Percentiles rank a stretch among this genome's conserved stretches.
Evolutionary conservation across 2,113 vertebrate genomes (phyloP).

Genomic region (Nerophis lumbriciformis): DNA sequence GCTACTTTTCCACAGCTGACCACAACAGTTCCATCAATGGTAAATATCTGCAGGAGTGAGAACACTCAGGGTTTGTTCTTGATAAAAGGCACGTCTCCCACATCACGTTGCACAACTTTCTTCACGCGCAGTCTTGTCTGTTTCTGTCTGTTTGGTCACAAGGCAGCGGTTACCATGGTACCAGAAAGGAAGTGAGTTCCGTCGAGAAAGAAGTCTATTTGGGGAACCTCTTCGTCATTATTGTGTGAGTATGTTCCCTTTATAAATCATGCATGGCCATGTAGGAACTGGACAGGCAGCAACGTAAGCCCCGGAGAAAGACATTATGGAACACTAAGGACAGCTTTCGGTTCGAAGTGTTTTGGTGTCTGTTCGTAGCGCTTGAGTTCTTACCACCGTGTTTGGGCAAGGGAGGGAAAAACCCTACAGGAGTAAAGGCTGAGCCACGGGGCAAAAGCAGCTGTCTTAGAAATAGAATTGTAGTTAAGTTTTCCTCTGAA

Average conservation of each 20-base stretch:
- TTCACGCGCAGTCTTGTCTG: slow-evolving; percentile 32
- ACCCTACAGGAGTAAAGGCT: slow-evolving; percentile 17
- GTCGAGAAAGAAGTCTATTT: slow-evolving; percentile 21
- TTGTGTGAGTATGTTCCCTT: not conserved
- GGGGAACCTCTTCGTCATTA: slow-evolving; percentile 19
- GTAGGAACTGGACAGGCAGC: not conserved
- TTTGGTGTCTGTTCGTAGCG: slow-evolving; percentile 26
- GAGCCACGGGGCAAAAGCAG: slow-evolving; percentile 18
- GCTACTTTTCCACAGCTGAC: not conserved
- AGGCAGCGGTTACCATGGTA: slow-evolving; percentile 39
- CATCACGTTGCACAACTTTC: slow-evolving; percentile 27
- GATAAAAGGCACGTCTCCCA: slow-evolving; percentile 31
- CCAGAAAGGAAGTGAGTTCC: slow-evolving; percentile 46
- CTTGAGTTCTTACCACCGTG: slow-evolving; percentile 34
- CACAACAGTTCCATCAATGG: not conserved
- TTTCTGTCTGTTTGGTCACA: slow-evolving; percentile 44
- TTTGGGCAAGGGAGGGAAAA: slow-evolving; percentile 54
- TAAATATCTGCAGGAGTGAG: slow-evolving; percentile 15
- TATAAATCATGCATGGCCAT: not conserved
- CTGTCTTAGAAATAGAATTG: not conserved
- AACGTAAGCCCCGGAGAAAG: not conserved
- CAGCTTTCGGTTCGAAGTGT: slow-evolving; percentile 17
- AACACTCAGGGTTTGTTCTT: slow-evolving; percentile 18
- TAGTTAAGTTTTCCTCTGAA: not conserved
- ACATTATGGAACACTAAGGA: not conserved